Evolutionary conservation across 2,888 invertebrate genomes (phyloP), one percentile per base, ranked within the genome.

Genomic region (Pseudococcus viburni): DNA sequence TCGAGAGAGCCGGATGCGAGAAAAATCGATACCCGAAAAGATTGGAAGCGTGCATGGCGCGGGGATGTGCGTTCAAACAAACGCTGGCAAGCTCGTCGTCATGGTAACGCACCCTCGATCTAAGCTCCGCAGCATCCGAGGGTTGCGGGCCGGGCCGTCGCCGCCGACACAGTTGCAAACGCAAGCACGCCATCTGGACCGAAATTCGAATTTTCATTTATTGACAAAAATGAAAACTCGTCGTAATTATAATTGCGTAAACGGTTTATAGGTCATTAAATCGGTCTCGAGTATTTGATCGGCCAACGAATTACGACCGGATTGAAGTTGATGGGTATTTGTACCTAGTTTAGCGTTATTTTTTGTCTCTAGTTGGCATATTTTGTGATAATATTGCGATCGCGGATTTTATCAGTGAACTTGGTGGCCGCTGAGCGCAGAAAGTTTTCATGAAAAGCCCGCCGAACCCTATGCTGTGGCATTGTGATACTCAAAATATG

Each of bases 401-500:
- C 80, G 46, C 11, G 46, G 11, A 19, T 42, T 42, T 83, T 22
- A 83, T 42, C 73, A 17, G 33, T 33, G 73, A 17, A 73, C 22
- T 64, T 22, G 22, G 64, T 64, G 64, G 22, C 15, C 8, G 59
- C 59, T n/a, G 59, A 59, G n/a, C 59, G 17, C 77, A 77, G 39
- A 3, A 33, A 7, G 33, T 15, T 83, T 83, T 46, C 19, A 83
- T 83, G 42, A 19, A 19, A 83, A 83, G 80, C 33, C 80, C 80
- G 8, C 39, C 39, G n/a, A 85, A 88, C 48, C 77, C 46, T 48
- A 88, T 88, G 88, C 83, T 88, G 88, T 88, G 88, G 88, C 46
- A 80, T 33, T 51, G 88, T 48, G 85, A 85, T 73, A 73, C 26
- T 39, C 85, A 73, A 26, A 88, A 85, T 68, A 88, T 88, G 88